phyloP scores from a whole-genome alignment of 2,888 invertebrate genomes.

The Chaitophorus viminalis region DNA sequence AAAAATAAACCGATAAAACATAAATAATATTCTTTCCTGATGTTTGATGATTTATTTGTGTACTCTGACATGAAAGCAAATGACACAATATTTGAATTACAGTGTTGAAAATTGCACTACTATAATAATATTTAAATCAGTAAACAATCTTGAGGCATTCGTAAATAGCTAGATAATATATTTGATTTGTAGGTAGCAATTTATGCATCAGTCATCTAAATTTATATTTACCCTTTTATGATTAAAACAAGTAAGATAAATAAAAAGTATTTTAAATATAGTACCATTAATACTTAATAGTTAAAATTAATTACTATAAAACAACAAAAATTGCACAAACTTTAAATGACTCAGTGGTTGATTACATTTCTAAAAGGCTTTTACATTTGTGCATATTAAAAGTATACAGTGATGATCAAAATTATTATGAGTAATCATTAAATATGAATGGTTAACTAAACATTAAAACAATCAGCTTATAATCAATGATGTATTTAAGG shows the following conservation, averaged over 20 bases:
- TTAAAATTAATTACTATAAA: background rate
- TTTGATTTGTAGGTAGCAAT: background rate
- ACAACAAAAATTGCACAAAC: background rate
- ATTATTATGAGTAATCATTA: background rate
- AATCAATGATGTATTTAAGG: background rate
- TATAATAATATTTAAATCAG: background rate
- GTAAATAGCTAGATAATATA: background rate
- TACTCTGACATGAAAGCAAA: too few species aligned
- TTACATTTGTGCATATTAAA: slow-evolving; percentile 14
- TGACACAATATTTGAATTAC: too few species aligned
- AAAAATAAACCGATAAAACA: too few species aligned
- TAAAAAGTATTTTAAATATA: background rate
- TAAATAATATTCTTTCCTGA: too few species aligned
- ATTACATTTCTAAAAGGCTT: background rate
- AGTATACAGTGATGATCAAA: slow-evolving; percentile 21
- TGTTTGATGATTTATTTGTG: too few species aligned
- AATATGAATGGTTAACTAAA: background rate
- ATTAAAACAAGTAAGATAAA: slow-evolving; percentile 3
- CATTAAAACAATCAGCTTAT: background rate
- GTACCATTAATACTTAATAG: background rate
- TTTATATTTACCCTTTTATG: slow-evolving; percentile 36
- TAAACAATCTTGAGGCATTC: background rate
- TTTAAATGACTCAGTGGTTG: slow-evolving; percentile 3
- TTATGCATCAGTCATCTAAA: slow-evolving; percentile 1
- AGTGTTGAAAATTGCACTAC: background rate